Percentiles rank a stretch among this genome's conserved stretches.
Evolutionary conservation across 2,888 invertebrate species (phyloP).

Genomic region (Sinelater perroti): DNA sequence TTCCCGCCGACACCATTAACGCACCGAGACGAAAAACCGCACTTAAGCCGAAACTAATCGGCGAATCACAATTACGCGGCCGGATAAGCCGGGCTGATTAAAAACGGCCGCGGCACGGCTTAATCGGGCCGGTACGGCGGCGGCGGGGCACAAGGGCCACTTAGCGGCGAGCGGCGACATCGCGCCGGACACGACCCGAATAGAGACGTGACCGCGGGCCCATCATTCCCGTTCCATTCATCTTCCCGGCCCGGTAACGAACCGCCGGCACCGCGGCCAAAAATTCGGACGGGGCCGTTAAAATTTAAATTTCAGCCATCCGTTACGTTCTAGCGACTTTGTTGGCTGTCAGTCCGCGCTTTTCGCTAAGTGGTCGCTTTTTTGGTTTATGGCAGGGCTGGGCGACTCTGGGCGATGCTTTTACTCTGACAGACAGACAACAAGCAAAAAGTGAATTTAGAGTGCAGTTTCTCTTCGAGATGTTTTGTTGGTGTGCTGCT

Average conservation of each 20-base stretch:
- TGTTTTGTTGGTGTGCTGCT: too few relatives aligned
- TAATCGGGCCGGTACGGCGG: constrained; percentile 19
- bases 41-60: constrained; percentile 22
- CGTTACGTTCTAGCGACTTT: constrained; percentile 3
- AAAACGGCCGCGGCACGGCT: constrained; percentile 20
- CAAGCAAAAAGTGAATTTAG: too few relatives aligned
- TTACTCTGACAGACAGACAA: too few relatives aligned
- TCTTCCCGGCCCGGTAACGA: constrained; percentile 14
- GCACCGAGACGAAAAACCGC: constrained; percentile 15
- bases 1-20: constrained; percentile 15
- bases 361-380: constrained; percentile 5
- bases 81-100: constrained; percentile 25
- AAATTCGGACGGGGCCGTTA: constrained; percentile 8
- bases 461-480: too few relatives aligned
- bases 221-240: constrained; percentile 31
- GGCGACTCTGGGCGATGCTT: too few relatives aligned
- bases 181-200: constrained; percentile 34
- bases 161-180: constrained; percentile 35
- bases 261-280: too few relatives aligned
- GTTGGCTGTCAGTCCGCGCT: neutral
- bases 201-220: constrained; percentile 36
- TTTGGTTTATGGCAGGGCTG: too few relatives aligned
- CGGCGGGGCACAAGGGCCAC: constrained; percentile 21
- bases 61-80: constrained; percentile 25
- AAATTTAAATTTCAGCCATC: constrained; percentile 6